Evolutionary conservation across 1,140 invertebrate genomes (phyloP).

Genomic region (Solenopsis fugax): DNA sequence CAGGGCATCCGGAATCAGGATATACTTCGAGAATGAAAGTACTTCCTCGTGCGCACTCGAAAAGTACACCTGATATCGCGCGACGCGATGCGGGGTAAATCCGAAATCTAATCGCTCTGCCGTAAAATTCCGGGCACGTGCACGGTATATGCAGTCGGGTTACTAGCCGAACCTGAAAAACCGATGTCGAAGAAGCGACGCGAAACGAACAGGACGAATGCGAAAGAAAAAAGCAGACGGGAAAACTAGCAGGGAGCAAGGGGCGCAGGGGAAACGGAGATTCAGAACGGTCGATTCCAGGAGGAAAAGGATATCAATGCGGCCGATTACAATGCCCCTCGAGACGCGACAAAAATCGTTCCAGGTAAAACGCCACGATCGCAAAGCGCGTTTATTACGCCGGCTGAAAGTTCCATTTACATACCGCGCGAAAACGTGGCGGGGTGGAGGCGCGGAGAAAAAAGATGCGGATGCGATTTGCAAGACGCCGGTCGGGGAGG

Average conservation of each 20-base stretch:
- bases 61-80: slow-evolving; percentile 60
- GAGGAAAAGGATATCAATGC: slow-evolving; percentile 73
- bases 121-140: slow-evolving; percentile 74
- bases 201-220: slow-evolving; percentile 52
- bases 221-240: slow-evolving; percentile 40
- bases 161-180: slow-evolving; percentile 58
- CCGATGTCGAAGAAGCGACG: slow-evolving; percentile 58
- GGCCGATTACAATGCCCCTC: slow-evolving; percentile 70
- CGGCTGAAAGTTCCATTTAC: slow-evolving; percentile 75
- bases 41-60: slow-evolving; percentile 62
- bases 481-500: slow-evolving; percentile 52
- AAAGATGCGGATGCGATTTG: slow-evolving; percentile 64
- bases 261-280: slow-evolving; percentile 1
- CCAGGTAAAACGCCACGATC: slow-evolving; percentile 56
- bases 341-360: slow-evolving; percentile 54
- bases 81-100: slow-evolving; percentile 67
- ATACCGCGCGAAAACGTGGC: slow-evolving; percentile 60
- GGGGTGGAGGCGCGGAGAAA: slow-evolving; percentile 19
- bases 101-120: slow-evolving; percentile 74
- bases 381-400: slow-evolving; percentile 77
- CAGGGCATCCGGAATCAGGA: slow-evolving; percentile 40
- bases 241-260: slow-evolving; percentile 4
- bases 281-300: slow-evolving; percentile 44
- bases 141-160: slow-evolving; percentile 55
- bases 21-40: slow-evolving; percentile 59